phyloP scores from a whole-genome alignment of 2,113 vertebrate genomes.

The Scalopus aquaticus region DNA sequence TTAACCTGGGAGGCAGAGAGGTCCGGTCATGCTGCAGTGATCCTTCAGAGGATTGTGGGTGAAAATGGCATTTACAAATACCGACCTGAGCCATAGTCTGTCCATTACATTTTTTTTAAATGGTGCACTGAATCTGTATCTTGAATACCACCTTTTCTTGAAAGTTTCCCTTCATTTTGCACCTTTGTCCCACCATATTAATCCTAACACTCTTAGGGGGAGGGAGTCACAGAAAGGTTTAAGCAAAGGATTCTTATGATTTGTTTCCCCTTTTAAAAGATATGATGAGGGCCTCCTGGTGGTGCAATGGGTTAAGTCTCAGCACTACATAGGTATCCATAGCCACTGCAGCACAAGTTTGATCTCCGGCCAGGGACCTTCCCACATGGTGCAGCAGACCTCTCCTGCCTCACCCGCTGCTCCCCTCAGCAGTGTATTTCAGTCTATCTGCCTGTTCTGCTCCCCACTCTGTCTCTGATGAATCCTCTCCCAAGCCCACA shows the following conservation, averaged over 20 bases:
- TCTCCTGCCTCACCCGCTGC: too few relatives aligned
- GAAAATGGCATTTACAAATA: not conserved
- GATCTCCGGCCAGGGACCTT: too few relatives aligned
- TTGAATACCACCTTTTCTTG: not conserved
- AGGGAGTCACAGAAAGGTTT: not conserved
- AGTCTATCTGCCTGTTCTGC: too few relatives aligned
- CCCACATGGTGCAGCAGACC: too few relatives aligned
- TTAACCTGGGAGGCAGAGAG: not conserved
- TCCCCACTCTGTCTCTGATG: too few relatives aligned
- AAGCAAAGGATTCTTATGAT: not conserved
- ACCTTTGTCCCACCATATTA: not conserved
- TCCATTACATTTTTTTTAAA: not conserved
- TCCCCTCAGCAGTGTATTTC: too few relatives aligned
- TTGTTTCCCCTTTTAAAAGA: not conserved
- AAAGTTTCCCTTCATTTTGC: not conserved
- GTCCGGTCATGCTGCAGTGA: fast-evolving
- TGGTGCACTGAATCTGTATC: not conserved
- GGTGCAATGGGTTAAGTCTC: too few relatives aligned
- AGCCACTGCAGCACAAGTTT: too few relatives aligned
- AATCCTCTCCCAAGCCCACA: too few relatives aligned
- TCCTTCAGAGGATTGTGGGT: not conserved
- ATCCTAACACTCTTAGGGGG: not conserved
- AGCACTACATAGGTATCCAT: too few relatives aligned
- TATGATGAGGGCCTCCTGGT: too few relatives aligned
- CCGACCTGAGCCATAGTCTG: not conserved